Evolutionary conservation across 1,140 invertebrate genomes (phyloP).

Genomic region (Capitella teleta): DNA sequence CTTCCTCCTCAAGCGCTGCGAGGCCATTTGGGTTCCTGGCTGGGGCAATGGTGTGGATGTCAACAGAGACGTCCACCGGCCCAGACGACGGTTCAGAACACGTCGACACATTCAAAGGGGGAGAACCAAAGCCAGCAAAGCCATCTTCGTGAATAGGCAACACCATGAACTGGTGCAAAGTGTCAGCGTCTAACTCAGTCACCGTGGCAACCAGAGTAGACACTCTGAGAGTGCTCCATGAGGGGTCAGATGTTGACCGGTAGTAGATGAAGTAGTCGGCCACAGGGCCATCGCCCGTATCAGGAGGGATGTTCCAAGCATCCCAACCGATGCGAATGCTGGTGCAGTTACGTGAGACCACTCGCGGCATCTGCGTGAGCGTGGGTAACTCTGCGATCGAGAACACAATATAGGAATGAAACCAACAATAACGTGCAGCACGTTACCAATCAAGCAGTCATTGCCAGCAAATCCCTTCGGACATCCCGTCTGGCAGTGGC

Average conservation of each 20-base stretch:
- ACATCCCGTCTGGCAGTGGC: constrained; percentile 8
- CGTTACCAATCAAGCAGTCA: constrained; percentile 1
- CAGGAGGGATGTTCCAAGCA: neutral
- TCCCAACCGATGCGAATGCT: neutral
- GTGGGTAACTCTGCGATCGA: too few relatives aligned
- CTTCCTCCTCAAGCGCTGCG: too few relatives aligned
- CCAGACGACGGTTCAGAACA: too few relatives aligned
- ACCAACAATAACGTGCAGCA: neutral
- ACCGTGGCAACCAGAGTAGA: neutral
- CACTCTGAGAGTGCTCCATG: neutral
- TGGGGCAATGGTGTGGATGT: too few relatives aligned
- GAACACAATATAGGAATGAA: neutral
- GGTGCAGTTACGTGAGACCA: neutral
- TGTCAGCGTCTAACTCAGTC: neutral
- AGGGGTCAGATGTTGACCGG: neutral
- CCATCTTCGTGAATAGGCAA: neutral
- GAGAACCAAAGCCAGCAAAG: neutral
- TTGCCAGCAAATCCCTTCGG: neutral
- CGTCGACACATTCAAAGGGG: neutral
- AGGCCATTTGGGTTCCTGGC: too few relatives aligned
- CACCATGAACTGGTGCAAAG: neutral
- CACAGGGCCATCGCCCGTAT: neutral
- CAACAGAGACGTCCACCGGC: too few relatives aligned
- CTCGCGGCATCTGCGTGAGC: neutral
- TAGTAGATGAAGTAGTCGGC: neutral